phyloP scores from a whole-genome alignment of 35 echinoderm and acorn worm species.

The Strongylocentrotus purpuratus region DNA sequence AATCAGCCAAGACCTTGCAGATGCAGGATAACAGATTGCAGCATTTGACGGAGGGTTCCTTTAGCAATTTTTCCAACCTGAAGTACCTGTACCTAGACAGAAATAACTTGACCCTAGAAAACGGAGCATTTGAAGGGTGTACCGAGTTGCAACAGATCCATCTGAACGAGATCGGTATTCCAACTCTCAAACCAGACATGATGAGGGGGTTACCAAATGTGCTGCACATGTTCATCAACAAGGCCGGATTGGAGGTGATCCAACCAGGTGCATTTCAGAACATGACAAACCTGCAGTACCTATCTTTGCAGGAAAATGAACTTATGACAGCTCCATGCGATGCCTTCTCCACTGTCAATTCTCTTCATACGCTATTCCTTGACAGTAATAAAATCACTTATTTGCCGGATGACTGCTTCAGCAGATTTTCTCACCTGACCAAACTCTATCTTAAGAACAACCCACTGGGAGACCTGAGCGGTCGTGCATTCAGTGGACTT shows the following conservation, averaged over 20 bases:
- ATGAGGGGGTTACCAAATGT: background rate
- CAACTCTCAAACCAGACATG: background rate
- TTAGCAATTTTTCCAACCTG: background rate
- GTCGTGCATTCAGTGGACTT: background rate
- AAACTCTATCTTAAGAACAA: background rate
- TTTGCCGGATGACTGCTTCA: constrained; percentile 9
- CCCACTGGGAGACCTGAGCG: background rate
- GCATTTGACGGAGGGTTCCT: background rate
- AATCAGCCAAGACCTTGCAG: background rate
- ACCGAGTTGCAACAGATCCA: background rate
- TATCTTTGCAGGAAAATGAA: constrained; percentile 20
- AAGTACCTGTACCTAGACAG: constrained; percentile 9
- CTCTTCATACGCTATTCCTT: background rate
- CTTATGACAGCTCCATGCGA: background rate
- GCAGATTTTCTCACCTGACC: background rate
- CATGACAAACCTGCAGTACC: background rate
- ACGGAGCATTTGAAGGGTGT: constrained; percentile 21
- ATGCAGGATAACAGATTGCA: background rate
- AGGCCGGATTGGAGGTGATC: background rate
- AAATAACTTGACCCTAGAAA: background rate
- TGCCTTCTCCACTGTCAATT: background rate
- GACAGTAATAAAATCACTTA: constrained; percentile 4
- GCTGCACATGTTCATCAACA: background rate
- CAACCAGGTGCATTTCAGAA: background rate
- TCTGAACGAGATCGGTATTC: background rate